Conservation (phyloP, 1,140 invertebrate genomes). For the Chionoecetes opilio region DNA sequence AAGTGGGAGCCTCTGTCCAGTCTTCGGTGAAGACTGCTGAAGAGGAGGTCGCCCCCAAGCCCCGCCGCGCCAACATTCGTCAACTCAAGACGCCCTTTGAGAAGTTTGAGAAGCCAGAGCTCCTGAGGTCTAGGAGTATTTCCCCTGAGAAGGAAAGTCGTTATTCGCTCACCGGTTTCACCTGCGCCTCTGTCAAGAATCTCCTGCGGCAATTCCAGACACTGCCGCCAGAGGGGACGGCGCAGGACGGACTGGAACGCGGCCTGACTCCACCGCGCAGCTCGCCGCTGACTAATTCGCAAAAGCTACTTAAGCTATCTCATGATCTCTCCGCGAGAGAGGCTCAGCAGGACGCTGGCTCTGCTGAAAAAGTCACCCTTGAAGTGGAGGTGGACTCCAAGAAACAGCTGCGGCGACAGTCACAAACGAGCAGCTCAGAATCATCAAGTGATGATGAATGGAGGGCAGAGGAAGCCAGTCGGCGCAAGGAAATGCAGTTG, state of each 20-base stretch:
- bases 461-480: background rate
- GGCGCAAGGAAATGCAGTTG: background rate
- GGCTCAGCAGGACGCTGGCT: background rate
- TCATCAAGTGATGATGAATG: constrained; percentile 37
- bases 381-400: background rate
- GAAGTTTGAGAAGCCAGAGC: background rate
- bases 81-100: constrained; percentile 48
- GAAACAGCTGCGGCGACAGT: background rate
- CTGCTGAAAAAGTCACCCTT: background rate
- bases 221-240: background rate
- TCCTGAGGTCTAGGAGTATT: background rate
- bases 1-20: constrained; percentile 50
- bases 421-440: background rate
- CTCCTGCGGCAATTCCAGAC: constrained; percentile 49
- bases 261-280: background rate
- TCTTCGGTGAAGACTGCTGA: constrained; percentile 31
- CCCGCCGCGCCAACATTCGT: background rate
- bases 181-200: constrained; percentile 37
- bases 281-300: background rate
- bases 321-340: too few relatives aligned
- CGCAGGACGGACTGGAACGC: background rate
- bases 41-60: background rate
- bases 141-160: background rate
- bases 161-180: background rate
- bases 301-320: too few relatives aligned